These are phyloP conservation scores for Dorcus parallelipipedus DNA, from an alignment of 2,888 invertebrate species.

Conservation along the genomic window DNA sequence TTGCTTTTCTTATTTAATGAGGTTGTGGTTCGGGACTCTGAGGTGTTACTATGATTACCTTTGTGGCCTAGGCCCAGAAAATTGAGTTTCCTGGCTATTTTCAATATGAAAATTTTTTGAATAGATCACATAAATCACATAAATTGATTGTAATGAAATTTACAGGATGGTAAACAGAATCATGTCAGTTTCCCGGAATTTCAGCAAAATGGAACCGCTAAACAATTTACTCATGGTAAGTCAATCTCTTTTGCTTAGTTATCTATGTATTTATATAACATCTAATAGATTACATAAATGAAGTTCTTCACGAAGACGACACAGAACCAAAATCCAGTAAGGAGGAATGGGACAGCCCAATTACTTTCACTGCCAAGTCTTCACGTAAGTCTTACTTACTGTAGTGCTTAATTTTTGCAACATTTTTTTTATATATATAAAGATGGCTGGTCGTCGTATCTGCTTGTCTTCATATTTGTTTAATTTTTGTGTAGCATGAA, in stretches of 20 bases:
- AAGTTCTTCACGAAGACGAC: slow-evolving; percentile 69
- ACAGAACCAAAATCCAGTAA: slow-evolving; percentile 56
- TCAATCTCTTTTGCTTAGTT: slow-evolving; percentile 1
- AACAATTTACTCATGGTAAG: slow-evolving; percentile 83
- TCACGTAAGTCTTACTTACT: slow-evolving; percentile 65
- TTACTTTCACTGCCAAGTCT: slow-evolving; percentile 86
- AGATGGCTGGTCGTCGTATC: slow-evolving; percentile 17
- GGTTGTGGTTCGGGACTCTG: no score
- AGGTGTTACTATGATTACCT: no score
- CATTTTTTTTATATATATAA: background rate
- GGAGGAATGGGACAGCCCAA: slow-evolving; percentile 82
- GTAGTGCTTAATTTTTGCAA: background rate
- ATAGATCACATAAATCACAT: no score
- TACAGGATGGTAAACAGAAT: slow-evolving; percentile 80
- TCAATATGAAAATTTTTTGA: no score
- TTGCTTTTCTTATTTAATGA: no score
- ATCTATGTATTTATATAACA: background rate
- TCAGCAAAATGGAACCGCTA: slow-evolving; percentile 84
- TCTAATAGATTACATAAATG: slow-evolving; percentile 76
- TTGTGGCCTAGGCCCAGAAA: no score
- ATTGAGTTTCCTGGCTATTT: background rate
- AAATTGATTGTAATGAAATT: background rate
- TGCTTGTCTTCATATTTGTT: slow-evolving; percentile 5
- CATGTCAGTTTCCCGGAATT: slow-evolving; percentile 88
- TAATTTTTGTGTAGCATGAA: background rate